Base-by-base conservation (phyloP, 2,888 invertebrate species). In the Luperina testacea region DNA sequence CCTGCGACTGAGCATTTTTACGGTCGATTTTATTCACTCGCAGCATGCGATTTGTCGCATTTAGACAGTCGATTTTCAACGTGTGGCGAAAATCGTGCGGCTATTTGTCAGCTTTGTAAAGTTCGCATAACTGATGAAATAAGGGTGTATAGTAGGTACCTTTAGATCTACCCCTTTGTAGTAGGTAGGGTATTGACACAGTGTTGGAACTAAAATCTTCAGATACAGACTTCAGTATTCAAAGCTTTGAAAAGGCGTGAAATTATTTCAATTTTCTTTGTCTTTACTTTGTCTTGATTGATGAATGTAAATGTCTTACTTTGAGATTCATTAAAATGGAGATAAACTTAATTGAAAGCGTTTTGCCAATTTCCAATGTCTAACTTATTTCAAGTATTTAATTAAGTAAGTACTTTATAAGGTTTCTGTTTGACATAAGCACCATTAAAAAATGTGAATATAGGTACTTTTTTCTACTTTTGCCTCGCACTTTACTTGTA, bases 261-360 rank as follows among this genome's bases (percentile, higher is more conserved):
- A 69, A 45, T 59, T 68, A 72, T 74, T 75, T 59, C 63, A 11
- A 59, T 72, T 81, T 81, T 74, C 82, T 82, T 73, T 61, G 69
- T 72, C 65, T 67, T 48, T 65, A 71, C 64, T 71, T 78, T 71
- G 78, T 57, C 67, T 57, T 70, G 61, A 73, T 82, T 82, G 53
- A 82, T 73, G 38, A 82, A 82, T 61, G 45, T n/a, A 63, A 65
- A 70, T 67, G 48, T 59, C 71, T 71, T 61, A 53, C 59, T 79
- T 79, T 78, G 38, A 53, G 48, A 77, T 81, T 81, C 57, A 72
- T 68, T 72, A 53, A 24, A 78, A 79, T 72, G 38, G 38, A 78
- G 57, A 64, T 72, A 64, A 64, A 32, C 13, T 27, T 48, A 8
- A 79, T 63, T 8, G 53, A 53, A 72, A 72, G 24, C 24, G 11